phyloP scores from a whole-genome alignment of 2,888 invertebrate species.

The Cyrtodaria siliqua region DNA sequence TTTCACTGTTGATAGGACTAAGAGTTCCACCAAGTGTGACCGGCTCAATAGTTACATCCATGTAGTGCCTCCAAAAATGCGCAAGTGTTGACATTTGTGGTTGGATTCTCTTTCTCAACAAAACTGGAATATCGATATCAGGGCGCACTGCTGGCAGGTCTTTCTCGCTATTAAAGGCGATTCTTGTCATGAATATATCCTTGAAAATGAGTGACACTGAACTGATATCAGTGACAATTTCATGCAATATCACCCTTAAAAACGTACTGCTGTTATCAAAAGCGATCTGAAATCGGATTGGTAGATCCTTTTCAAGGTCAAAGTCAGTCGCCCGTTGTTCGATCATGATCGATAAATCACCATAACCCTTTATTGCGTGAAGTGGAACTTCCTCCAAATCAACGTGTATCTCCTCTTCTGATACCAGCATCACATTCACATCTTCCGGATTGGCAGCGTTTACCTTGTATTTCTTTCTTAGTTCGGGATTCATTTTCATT shows the following conservation, averaged over 20 bases:
- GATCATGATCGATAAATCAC: background rate
- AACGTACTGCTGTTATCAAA: background rate
- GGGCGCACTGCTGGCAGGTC: background rate
- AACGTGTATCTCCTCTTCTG: background rate
- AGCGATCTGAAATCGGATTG: slow-evolving; percentile 5
- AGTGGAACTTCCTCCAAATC: background rate
- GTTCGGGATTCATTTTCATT: slow-evolving; percentile 11
- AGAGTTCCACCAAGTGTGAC: too few relatives aligned
- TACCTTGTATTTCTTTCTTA: background rate
- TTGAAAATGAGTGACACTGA: slow-evolving; percentile 5
- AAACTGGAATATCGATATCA: background rate
- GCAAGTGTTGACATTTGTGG: too few relatives aligned
- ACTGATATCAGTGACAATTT: slow-evolving; percentile 5
- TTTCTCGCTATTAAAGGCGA: background rate
- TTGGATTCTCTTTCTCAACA: background rate
- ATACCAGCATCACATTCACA: slow-evolving; percentile 1
- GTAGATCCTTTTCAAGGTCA: slow-evolving; percentile 3
- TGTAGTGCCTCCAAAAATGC: too few relatives aligned
- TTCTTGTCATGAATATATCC: background rate
- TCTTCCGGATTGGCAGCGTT: background rate
- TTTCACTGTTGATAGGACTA: too few relatives aligned
- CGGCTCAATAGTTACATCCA: too few relatives aligned
- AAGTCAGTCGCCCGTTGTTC: too few relatives aligned
- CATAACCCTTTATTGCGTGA: background rate
- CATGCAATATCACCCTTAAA: slow-evolving; percentile 10